Base-by-base conservation (phyloP, 2,113 vertebrate species). In the Paracanthobrama guichenoti region DNA sequence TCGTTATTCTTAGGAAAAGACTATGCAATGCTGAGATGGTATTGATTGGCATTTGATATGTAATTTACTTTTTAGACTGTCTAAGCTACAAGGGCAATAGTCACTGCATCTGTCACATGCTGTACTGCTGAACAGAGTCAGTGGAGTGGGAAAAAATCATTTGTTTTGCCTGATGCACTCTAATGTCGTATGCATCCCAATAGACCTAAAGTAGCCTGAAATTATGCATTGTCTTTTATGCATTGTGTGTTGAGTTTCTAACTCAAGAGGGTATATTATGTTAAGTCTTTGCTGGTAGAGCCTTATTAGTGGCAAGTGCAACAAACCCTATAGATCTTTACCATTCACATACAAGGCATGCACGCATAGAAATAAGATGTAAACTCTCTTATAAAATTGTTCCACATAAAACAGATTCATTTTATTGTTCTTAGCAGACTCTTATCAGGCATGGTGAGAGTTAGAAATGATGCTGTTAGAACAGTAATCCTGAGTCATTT, bases 391-490 rank as follows among this genome's bases (percentile, higher is more conserved):
- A 12, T 31, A 39, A 57, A 53, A 57, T 57, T 59, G 53, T 77
- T 78, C 13, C 12, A 39, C 12, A 42, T 35, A 16, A 59, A 78
- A 39, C 31, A 42, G 6, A n/a, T 78, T 59, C 0, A 14, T 59
- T 57, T 24, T 0, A 42, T 59, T 76, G 74, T 35, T 42, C 55
- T 42, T 35, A 76, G 10, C 50, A 57, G 28, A 77, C 74, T 31
- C 28, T 39, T 35, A 55, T 39, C 20, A 76, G 26, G n/a, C 28
- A 77, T 20, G 89, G 93, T 89, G 90, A 16, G 28, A 39, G 31
- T 53, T n/a, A 35, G 12, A 39, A 83, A 22, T 20, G 0, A 60
- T 42, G 35, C 14, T 84, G 11, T 57, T 14, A 12, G 24, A 55
- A 12, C 14, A 24, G 69, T 14, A 67, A 53, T 55, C 46, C 35